Conservation (phyloP, 1,140 invertebrate genomes). For the Pygmarrhopalites habei region DNA sequence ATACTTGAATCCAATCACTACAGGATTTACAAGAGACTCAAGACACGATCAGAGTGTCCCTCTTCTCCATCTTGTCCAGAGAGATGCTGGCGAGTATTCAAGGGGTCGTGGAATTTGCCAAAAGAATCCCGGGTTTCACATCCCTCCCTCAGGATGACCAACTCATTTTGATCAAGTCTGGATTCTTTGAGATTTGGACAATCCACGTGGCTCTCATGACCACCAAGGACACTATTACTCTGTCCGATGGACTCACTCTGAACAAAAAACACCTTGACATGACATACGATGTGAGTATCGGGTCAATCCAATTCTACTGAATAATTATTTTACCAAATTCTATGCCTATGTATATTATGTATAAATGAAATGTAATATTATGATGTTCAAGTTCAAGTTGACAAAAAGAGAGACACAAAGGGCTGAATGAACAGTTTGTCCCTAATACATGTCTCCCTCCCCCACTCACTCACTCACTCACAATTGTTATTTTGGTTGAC, state of each 20-base stretch:
- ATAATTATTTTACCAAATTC: not conserved
- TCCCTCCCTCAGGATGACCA: constrained; percentile 85
- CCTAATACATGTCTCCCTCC: too few species aligned
- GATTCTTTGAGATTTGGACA: constrained; percentile 95
- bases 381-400: not conserved
- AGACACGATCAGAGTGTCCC: constrained; percentile 45
- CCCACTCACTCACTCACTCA: too few species aligned
- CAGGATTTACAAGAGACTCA: constrained; percentile 42
- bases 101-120: constrained; percentile 87
- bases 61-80: constrained; percentile 52
- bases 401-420: too few species aligned
- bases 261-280: constrained; percentile 76
- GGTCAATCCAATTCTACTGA: not conserved
- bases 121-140: constrained; percentile 78
- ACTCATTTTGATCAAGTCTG: constrained; percentile 86
- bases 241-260: constrained; percentile 83
- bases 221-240: constrained; percentile 72
- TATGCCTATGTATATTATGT: not conserved
- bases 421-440: too few species aligned
- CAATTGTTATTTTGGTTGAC: too few species aligned
- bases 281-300: constrained; percentile 74
- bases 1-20: too few species aligned
- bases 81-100: constrained; percentile 79
- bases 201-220: constrained; percentile 76
- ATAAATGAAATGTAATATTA: not conserved